phyloP scores from a whole-genome alignment of 1,140 invertebrate species.

The Calycopis cecrops region DNA sequence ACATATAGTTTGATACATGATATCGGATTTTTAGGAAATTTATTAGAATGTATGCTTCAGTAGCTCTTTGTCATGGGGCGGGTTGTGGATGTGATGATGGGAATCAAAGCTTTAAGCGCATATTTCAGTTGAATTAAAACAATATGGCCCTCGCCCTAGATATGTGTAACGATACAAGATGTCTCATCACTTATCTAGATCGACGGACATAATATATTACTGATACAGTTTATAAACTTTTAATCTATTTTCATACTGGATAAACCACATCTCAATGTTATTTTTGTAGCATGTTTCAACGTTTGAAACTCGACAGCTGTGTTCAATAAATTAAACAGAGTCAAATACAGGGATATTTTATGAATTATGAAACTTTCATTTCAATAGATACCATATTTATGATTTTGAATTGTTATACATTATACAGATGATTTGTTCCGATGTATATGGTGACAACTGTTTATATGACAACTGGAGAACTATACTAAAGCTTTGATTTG shows the following conservation, averaged over 20 bases:
- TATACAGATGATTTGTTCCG: constrained; percentile 2
- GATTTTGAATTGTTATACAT: constrained; percentile 24
- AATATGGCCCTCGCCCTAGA: constrained; percentile 43
- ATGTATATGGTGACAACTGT: background rate
- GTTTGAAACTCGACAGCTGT: constrained; percentile 43
- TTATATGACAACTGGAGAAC: constrained; percentile 34
- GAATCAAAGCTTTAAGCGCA: constrained; percentile 72
- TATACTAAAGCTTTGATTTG: constrained; percentile 71
- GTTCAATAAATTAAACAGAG: constrained; percentile 70
- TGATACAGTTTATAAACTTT: constrained; percentile 39
- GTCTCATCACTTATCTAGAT: background rate
- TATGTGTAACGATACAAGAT: background rate
- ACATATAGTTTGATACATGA: constrained; percentile 72
- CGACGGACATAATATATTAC: constrained; percentile 17
- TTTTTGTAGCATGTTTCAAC: constrained; percentile 51
- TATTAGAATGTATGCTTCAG: constrained; percentile 65
- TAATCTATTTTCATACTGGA: constrained; percentile 68
- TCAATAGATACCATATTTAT: constrained; percentile 41
- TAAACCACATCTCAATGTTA: constrained; percentile 52
- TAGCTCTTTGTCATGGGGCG: constrained; percentile 59
- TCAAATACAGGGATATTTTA: constrained; percentile 73
- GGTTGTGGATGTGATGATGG: constrained; percentile 63
- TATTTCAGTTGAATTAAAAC: constrained; percentile 51
- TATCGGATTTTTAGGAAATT: constrained; percentile 71
- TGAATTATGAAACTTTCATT: constrained; percentile 50